A percentile compares a stretch with the other conserved stretches of the same genome.
phyloP scores from a whole-genome alignment of 2,797 vertebrate genomes.

The Spinibarbus caldwelli region DNA sequence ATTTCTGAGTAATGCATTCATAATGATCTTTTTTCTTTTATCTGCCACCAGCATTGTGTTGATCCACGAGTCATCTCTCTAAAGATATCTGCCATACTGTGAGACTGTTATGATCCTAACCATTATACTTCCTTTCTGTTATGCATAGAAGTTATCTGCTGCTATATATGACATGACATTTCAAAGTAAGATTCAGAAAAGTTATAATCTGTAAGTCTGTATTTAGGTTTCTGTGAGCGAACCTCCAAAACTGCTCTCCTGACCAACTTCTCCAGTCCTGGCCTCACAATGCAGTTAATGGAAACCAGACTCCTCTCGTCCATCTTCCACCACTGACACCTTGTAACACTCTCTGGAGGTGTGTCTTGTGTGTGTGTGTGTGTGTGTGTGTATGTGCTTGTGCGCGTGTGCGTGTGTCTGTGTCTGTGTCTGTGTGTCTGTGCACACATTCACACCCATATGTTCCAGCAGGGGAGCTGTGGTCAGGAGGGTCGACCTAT shows the following conservation, averaged over 20 bases:
- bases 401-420: no score
- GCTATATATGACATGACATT: background rate
- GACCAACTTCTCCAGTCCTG: background rate
- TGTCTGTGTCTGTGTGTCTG: no score
- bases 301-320: conserved; percentile 72
- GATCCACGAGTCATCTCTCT: background rate
- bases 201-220: background rate
- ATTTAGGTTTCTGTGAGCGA: conserved; percentile 1
- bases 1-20: background rate
- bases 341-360: conserved; percentile 65
- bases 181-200: background rate
- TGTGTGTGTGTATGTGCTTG: no score
- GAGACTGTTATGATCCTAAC: background rate
- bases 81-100: background rate
- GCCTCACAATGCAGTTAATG: conserved; percentile 64
- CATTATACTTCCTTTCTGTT: background rate
- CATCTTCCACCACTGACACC: conserved; percentile 76
- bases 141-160: no score
- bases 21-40: background rate
- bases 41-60: background rate
- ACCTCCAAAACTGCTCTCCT: background rate
- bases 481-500: conserved; percentile 46
- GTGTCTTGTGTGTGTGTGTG: conserved; percentile 36
- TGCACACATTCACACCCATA: conserved; percentile 60
- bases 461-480: conserved; percentile 61